Conservation (phyloP, 2,797 vertebrate genomes). For the Sebastiscus albofasciatus region DNA sequence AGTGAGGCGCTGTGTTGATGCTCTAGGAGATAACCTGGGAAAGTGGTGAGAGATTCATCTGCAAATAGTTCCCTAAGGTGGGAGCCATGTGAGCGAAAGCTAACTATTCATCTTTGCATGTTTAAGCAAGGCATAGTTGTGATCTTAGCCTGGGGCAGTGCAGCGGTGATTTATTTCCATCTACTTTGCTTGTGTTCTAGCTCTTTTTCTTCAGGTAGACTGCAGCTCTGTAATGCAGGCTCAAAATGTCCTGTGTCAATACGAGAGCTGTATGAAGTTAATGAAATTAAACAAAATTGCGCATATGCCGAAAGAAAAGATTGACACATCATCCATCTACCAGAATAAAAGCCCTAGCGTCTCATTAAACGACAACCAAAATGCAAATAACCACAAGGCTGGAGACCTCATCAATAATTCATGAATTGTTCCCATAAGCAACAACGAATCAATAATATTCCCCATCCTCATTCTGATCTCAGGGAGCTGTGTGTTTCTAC, state of each 20-base stretch:
- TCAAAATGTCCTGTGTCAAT: conserved; percentile 22
- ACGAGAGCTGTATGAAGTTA: neutral
- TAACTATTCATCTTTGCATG: conserved; percentile 76
- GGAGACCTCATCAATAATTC: conserved; percentile 65
- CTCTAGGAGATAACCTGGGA: conserved; percentile 74
- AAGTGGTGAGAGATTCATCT: conserved; percentile 62
- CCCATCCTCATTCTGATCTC: conserved; percentile 30
- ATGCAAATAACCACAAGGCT: conserved; percentile 56
- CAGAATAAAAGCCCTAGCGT: conserved; percentile 41
- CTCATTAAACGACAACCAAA: conserved; percentile 57
- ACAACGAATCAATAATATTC: conserved; percentile 61
- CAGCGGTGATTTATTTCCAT: conserved; percentile 67
- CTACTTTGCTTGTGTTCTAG: conserved; percentile 37
- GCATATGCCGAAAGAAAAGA: conserved; percentile 13
- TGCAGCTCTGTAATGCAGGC: conserved; percentile 5
- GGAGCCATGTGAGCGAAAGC: conserved; percentile 61
- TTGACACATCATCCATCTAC: conserved; percentile 45
- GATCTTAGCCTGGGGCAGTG: conserved; percentile 58
- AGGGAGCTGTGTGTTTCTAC: conserved; percentile 11
- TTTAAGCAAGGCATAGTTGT: conserved; percentile 69
- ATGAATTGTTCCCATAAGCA: conserved; percentile 64
- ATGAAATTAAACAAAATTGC: conserved; percentile 13
- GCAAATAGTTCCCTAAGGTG: conserved; percentile 78
- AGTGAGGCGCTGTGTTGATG: conserved; percentile 68
- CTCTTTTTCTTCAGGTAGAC: conserved; percentile 24